Percentiles rank a stretch among this genome's conserved stretches.
Conservation (phyloP, 2,113 vertebrate species). For the Atherinomorus stipes region DNA sequence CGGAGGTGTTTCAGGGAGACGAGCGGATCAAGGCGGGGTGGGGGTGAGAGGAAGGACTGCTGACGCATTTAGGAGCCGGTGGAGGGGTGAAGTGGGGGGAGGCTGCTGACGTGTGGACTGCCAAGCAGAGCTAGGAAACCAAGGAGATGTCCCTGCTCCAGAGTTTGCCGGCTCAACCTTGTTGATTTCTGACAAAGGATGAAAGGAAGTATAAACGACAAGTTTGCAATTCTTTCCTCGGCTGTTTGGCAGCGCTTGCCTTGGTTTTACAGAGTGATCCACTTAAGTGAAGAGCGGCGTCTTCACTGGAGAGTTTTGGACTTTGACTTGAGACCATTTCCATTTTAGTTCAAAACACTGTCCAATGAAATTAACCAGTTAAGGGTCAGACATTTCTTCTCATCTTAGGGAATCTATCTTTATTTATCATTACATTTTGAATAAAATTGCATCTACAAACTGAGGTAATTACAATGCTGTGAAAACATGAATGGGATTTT, state of each 20-base stretch:
- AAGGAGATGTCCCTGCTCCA: constrained; percentile 74
- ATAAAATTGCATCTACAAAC: too few species aligned
- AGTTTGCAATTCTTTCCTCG: constrained; percentile 55
- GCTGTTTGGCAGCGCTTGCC: constrained; percentile 32
- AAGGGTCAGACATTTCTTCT: too few species aligned
- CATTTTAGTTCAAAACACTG: constrained; percentile 5
- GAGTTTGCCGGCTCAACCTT: constrained; percentile 57
- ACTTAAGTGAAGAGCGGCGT: constrained; percentile 42
- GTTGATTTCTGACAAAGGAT: constrained; percentile 63
- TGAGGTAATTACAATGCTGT: too few species aligned
- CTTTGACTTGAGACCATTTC: constrained; percentile 10
- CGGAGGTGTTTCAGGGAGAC: constrained; percentile 67
- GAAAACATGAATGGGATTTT: too few species aligned
- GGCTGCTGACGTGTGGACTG: constrained; percentile 78
- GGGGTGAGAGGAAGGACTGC: constrained; percentile 55
- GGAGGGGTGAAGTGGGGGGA: constrained; percentile 33
- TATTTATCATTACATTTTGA: too few species aligned
- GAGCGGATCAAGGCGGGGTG: constrained; percentile 34
- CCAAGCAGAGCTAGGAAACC: constrained; percentile 77
- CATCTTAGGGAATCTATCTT: not conserved
- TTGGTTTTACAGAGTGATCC: constrained; percentile 28
- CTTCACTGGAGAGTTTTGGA: constrained; percentile 40
- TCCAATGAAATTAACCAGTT: not conserved
- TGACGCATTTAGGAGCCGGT: constrained; percentile 77
- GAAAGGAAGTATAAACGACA: constrained; percentile 40